phyloP scores from a whole-genome alignment of 2,113 vertebrate species.

The Dendrocopos noguchii region DNA sequence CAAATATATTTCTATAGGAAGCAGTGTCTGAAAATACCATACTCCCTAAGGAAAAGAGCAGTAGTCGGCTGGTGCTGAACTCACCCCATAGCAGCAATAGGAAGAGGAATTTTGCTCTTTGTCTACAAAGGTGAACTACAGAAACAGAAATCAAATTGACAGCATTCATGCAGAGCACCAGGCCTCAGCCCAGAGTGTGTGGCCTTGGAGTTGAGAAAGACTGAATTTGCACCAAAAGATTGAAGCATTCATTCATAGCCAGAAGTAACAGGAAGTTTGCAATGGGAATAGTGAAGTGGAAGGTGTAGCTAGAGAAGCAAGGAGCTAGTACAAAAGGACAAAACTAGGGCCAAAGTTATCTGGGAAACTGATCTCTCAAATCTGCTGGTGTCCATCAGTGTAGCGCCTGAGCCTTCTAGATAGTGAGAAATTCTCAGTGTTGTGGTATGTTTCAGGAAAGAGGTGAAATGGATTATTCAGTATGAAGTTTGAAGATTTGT shows the following conservation, averaged over 20 bases:
- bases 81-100: not conserved
- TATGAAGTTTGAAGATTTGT: not conserved
- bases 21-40: not conserved
- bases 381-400: not conserved
- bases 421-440: not conserved
- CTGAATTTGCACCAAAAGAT: not conserved
- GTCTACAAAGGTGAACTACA: not conserved
- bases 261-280: not conserved
- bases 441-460: not conserved
- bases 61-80: not conserved
- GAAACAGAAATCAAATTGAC: not conserved
- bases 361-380: not conserved
- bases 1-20: not conserved
- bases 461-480: not conserved
- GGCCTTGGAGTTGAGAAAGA: not conserved
- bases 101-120: not conserved
- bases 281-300: not conserved
- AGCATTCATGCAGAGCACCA: rapidly evolving
- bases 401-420: not conserved
- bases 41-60: not conserved
- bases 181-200: rapidly evolving
- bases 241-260: not conserved
- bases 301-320: not conserved
- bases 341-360: not conserved
- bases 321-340: not conserved